Percentiles rank a stretch among this genome's conserved stretches.
phyloP scores from a whole-genome alignment of 2,888 invertebrate genomes.

The Lumbricus terrestris region DNA sequence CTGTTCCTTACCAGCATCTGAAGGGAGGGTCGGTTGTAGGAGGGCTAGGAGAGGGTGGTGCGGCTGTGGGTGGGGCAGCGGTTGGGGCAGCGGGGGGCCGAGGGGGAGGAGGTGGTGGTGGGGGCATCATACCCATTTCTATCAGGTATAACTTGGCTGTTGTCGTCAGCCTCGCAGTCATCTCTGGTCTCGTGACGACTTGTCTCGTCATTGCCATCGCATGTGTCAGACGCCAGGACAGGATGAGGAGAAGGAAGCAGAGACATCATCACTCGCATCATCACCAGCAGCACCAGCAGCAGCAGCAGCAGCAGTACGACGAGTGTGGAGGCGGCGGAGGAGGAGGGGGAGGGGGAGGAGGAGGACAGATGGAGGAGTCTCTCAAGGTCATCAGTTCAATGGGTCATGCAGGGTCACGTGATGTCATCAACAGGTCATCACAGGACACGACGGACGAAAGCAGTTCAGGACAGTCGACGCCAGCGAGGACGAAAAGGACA shows the following conservation, averaged over 20 bases:
- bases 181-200: constrained; percentile 35
- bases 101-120: not conserved
- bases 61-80: not conserved
- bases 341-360: too few relatives aligned
- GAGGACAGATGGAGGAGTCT: not conserved
- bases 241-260: not conserved
- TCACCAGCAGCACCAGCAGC: constrained; percentile 14
- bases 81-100: not conserved
- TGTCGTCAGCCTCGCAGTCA: constrained; percentile 31
- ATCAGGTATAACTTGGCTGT: constrained; percentile 33
- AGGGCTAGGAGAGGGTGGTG: not conserved
- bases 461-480: not conserved
- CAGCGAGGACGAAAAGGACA: constrained; percentile 12
- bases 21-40: not conserved
- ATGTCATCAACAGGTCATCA: not conserved
- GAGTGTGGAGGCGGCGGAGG: not conserved
- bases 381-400: not conserved
- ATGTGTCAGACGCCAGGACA: constrained; percentile 32
- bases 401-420: not conserved
- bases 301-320: not conserved
- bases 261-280: not conserved
- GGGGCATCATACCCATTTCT: not conserved
- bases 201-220: constrained; percentile 31
- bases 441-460: not conserved
- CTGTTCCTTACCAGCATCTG: not conserved